Base-by-base conservation (phyloP, 92 coral and sea anemone species). In the Parazoanthus darwini region DNA sequence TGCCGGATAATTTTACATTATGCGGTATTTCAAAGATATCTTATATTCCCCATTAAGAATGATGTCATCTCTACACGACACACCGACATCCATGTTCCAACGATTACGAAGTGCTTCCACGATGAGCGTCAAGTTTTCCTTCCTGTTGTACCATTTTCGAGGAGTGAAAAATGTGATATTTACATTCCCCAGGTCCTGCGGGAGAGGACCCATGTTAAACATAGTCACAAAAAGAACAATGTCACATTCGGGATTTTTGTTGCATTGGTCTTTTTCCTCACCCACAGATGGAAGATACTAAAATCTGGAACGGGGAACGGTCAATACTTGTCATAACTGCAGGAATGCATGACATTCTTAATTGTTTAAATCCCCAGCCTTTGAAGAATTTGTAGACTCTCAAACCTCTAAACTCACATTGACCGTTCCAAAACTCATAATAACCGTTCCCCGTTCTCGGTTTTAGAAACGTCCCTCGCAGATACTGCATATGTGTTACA, bases 11-110 rank as follows among this genome's bases (percentile, higher is more conserved):
- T 5, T 20, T 4, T 20, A 5, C 5, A 35, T 8, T 16, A 38
- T 75, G 25, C 51, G 38, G 7, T 2, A 18, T 39, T 75, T 50
- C 39, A 89, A 94, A 93, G 97, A 94, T 94, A 96, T 89, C 89
- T 96, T 96, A 73, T 88, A 97, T 25, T 90, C 79, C 58, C 93
- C 93, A 85, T 95, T 94, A 38, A 94, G 54, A 71, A 95, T 59
- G 20, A 97, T 94, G 42, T 96, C 99, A 88, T 97, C 99, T 42
- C 99, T 89, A 23, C 94, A 91, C 18, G 99, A 94, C 42, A 91
- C 90, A 33, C 88, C 74, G 5, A 93, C 94, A 88, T 95, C 91
- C 20, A 95, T 72, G 89, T 94, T 91, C 99, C 98, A 97, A 37
- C 96, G 88, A 42, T 95, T 90, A 48, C 80, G 90, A 8, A 97